These are phyloP conservation scores for Cherax quadricarinatus DNA, from an alignment of 1,140 invertebrate genomes.

Conservation along the genomic window DNA sequence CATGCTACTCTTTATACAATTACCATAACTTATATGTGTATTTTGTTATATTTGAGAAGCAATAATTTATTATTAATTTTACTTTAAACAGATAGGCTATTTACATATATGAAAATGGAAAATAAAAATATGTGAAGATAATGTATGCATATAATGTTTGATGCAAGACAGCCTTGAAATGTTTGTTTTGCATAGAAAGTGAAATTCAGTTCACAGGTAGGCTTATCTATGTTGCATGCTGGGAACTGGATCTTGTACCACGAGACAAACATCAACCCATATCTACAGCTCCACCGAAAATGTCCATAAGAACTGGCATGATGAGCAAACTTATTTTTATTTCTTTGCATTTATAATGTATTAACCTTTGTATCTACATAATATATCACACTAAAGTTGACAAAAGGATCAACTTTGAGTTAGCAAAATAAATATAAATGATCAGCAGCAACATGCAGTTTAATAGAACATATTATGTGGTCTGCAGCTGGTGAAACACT, in stretches of 20 bases:
- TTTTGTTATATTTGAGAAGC: not conserved
- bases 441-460: not conserved
- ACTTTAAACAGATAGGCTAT: not conserved
- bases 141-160: conserved; percentile 31
- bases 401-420: not conserved
- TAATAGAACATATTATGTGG: conserved; percentile 21
- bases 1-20: not conserved
- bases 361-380: not conserved
- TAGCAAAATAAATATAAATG: not conserved
- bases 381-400: not conserved
- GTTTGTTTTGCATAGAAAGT: conserved; percentile 54
- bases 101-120: not conserved
- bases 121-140: conserved; percentile 1
- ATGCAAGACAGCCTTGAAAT: conserved; percentile 44
- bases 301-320: not conserved
- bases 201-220: conserved; percentile 55
- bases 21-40: not conserved
- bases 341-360: not conserved
- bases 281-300: conserved; percentile 18
- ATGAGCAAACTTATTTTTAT: not conserved
- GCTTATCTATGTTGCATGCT: conserved; percentile 40
- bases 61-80: not conserved
- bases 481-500: conserved; percentile 44
- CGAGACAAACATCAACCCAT: conserved; percentile 40
- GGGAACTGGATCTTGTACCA: conserved; percentile 48